Conservation (phyloP, 2,888 invertebrate genomes). For the Scelioninae gen. 2 region DNA sequence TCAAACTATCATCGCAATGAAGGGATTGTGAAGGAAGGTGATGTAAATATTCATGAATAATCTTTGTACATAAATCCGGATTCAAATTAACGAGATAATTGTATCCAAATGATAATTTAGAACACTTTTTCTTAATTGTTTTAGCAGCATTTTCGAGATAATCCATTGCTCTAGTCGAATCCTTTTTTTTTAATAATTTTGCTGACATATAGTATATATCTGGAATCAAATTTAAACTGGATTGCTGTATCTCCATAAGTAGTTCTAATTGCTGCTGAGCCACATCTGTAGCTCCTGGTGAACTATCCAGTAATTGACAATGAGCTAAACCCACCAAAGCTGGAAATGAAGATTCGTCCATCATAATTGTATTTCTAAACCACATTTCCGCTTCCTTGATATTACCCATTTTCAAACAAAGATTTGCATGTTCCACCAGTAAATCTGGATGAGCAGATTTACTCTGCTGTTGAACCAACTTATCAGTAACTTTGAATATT, state of each 20-base stretch:
- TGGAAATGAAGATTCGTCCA: slow-evolving; percentile 88
- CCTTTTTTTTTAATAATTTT: slow-evolving; percentile 77
- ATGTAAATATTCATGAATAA: slow-evolving; percentile 85
- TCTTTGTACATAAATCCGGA: slow-evolving; percentile 89
- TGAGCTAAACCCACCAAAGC: slow-evolving; percentile 89
- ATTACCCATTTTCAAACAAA: slow-evolving; percentile 84
- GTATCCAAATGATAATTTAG: slow-evolving; percentile 82
- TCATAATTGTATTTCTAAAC: slow-evolving; percentile 87
- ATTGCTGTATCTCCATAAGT: slow-evolving; percentile 82
- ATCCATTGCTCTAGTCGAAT: slow-evolving; percentile 77
- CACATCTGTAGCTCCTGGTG: slow-evolving; percentile 80
- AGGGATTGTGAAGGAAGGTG: slow-evolving; percentile 79
- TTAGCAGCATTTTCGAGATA: slow-evolving; percentile 80
- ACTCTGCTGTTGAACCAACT: slow-evolving; percentile 84
- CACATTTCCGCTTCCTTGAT: slow-evolving; percentile 87
- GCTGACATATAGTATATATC: slow-evolving; percentile 84
- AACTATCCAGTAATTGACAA: slow-evolving; percentile 86
- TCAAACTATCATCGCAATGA: slow-evolving; percentile 64
- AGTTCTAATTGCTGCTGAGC: slow-evolving; percentile 91
- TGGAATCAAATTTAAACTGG: slow-evolving; percentile 79
- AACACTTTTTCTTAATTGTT: slow-evolving; percentile 77
- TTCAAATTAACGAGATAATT: slow-evolving; percentile 86
- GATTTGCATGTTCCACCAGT: slow-evolving; percentile 89
- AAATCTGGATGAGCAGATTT: slow-evolving; percentile 77
- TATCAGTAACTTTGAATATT: slow-evolving; percentile 86